Evolutionary conservation across 2,888 invertebrate species (phyloP).

Genomic region (Kuschelorhynchus macadamiae): DNA sequence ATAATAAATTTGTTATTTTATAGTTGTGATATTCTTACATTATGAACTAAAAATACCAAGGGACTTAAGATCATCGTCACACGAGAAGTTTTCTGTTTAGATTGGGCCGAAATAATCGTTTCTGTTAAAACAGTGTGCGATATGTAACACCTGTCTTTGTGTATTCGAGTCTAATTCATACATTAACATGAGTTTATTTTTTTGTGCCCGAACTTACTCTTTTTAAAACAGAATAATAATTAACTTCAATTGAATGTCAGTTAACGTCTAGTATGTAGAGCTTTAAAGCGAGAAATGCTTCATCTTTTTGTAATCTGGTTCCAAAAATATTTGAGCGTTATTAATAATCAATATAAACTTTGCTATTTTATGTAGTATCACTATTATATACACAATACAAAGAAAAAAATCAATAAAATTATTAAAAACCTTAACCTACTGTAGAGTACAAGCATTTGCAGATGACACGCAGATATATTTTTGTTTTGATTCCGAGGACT

Average conservation of each 20-base stretch:
- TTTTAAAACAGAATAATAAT: slow-evolving; percentile 8
- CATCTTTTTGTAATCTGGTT: too few species aligned
- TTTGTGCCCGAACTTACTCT: slow-evolving; percentile 5
- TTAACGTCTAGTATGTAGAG: background rate
- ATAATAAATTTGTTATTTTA: slow-evolving; percentile 19
- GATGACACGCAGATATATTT: too few species aligned
- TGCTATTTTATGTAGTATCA: too few species aligned
- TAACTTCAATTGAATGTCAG: slow-evolving; percentile 8
- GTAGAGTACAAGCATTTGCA: too few species aligned
- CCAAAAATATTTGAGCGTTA: too few species aligned
- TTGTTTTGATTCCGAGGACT: too few species aligned
- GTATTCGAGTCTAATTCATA: slow-evolving; percentile 23
- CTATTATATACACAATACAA: too few species aligned
- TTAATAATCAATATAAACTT: too few species aligned
- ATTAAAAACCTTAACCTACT: too few species aligned
- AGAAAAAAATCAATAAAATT: too few species aligned
- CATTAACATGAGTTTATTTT: slow-evolving; percentile 3
- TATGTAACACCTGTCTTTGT: slow-evolving; percentile 42
- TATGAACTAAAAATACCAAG: slow-evolving; percentile 35
- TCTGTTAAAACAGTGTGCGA: slow-evolving; percentile 30
- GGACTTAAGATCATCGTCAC: slow-evolving; percentile 37
- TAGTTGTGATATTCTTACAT: slow-evolving; percentile 20
- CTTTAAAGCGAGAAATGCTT: too few species aligned
- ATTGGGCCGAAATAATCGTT: slow-evolving; percentile 31
- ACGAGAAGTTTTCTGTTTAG: slow-evolving; percentile 34